Percentiles rank a stretch among this genome's conserved stretches.
phyloP scores from a whole-genome alignment of 2,113 vertebrate genomes.

The Hydrochoerus hydrochaeris region DNA sequence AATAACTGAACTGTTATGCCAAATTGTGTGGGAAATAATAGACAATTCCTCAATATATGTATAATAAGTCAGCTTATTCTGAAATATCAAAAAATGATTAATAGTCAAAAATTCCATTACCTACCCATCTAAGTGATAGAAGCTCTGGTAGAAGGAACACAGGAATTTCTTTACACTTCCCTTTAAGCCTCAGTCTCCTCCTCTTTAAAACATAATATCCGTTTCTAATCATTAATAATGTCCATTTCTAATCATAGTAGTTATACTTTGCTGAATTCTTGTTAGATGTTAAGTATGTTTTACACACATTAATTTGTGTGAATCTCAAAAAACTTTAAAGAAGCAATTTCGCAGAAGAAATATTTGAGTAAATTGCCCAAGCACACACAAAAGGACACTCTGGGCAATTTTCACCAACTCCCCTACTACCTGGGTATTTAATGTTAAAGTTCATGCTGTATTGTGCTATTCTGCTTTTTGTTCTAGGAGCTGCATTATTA shows the following conservation, averaged over 20 bases:
- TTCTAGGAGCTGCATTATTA: constrained; percentile 25
- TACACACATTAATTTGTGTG: background rate
- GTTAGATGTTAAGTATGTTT: constrained; percentile 20
- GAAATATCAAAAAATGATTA: constrained; percentile 36
- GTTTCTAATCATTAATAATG: background rate
- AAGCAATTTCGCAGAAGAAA: background rate
- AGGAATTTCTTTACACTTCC: background rate
- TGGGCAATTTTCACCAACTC: background rate
- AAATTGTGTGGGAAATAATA: background rate
- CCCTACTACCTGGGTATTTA: background rate
- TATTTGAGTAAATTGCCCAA: constrained; percentile 27
- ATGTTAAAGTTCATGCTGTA: background rate
- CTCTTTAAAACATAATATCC: constrained; percentile 9
- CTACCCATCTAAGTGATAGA: background rate
- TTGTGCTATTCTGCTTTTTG: background rate
- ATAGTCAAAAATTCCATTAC: background rate
- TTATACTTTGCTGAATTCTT: constrained; percentile 9
- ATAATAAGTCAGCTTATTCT: background rate
- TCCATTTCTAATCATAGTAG: background rate
- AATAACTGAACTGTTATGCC: background rate
- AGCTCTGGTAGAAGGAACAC: background rate
- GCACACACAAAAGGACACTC: background rate
- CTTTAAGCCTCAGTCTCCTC: background rate
- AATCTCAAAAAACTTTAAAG: background rate
- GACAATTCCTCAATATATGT: background rate